These are phyloP conservation scores for Syngnathus scovelli DNA, from an alignment of 2,113 vertebrate genomes.

Conservation along the genomic window DNA sequence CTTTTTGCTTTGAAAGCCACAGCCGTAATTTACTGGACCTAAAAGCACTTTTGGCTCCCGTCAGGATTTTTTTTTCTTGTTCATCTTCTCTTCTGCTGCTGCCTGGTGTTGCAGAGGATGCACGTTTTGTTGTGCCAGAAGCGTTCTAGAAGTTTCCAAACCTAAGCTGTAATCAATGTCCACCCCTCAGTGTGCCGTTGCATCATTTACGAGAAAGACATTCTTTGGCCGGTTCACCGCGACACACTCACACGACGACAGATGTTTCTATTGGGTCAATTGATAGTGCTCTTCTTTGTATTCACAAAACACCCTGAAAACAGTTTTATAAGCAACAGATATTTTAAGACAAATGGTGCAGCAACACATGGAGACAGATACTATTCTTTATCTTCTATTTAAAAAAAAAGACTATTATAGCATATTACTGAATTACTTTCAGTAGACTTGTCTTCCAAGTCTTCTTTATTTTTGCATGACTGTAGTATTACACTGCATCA, in stretches of 20 bases:
- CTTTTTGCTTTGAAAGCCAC: conserved; percentile 71
- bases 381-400: too few relatives aligned
- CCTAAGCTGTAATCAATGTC: conserved; percentile 14
- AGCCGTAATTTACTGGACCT: conserved; percentile 65
- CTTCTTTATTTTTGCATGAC: too few relatives aligned
- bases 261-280: conserved; percentile 1
- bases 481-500: too few relatives aligned
- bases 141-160: not conserved
- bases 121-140: conserved; percentile 21
- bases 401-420: too few relatives aligned
- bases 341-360: too few relatives aligned
- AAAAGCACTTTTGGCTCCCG: conserved; percentile 53
- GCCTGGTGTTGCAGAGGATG: conserved; percentile 24
- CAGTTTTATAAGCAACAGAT: too few relatives aligned
- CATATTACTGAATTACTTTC: too few relatives aligned
- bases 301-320: not conserved
- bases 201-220: conserved; percentile 28
- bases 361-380: too few relatives aligned
- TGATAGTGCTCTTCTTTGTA: not conserved
- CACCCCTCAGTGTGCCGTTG: conserved; percentile 9
- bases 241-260: not conserved
- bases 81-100: conserved; percentile 1
- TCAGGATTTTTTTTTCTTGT: conserved; percentile 45
- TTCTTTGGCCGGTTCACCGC: not conserved
- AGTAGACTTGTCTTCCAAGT: too few relatives aligned